Conservation (phyloP, 2,797 vertebrate species). For the Notamacropus eugenii region DNA sequence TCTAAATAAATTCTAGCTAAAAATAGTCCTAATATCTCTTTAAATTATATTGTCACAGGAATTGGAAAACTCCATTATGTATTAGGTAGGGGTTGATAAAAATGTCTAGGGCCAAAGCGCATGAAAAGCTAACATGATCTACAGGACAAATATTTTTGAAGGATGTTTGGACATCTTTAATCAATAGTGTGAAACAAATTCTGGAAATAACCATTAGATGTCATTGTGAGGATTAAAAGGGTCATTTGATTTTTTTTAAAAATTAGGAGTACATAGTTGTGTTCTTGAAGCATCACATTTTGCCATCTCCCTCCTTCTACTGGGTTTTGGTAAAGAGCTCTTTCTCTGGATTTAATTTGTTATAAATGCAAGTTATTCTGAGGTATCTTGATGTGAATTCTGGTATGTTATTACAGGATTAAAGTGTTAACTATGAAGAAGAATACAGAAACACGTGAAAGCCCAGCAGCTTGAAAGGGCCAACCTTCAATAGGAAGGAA, state of each 20-base stretch:
- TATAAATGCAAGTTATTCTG: slow-evolving; percentile 49
- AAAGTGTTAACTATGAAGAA: slow-evolving; percentile 13
- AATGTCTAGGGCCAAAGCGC: slow-evolving; percentile 12
- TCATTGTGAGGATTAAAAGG: slow-evolving; percentile 14
- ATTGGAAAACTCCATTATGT: slow-evolving; percentile 68
- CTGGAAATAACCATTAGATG: slow-evolving; percentile 52
- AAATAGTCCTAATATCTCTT: slow-evolving; percentile 58
- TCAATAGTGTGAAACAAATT: slow-evolving; percentile 39
- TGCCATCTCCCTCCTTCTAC: slow-evolving; percentile 9
- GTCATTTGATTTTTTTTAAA: slow-evolving; percentile 35
- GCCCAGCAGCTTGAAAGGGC: slow-evolving; percentile 65
- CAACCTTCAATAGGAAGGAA: slow-evolving; percentile 63
- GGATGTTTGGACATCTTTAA: slow-evolving; percentile 24
- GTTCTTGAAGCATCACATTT: not conserved
- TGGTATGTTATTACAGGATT: slow-evolving; percentile 46
- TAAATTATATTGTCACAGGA: slow-evolving; percentile 58
- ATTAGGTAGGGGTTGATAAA: slow-evolving; percentile 52
- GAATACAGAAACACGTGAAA: slow-evolving; percentile 67
- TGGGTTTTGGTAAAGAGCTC: slow-evolving; percentile 1
- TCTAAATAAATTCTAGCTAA: slow-evolving; percentile 44
- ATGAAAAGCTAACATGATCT: not conserved
- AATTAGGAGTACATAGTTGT: not conserved
- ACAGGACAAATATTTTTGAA: slow-evolving; percentile 38
- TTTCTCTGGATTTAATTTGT: slow-evolving; percentile 41
- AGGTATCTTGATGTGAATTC: slow-evolving; percentile 31